Conservation (phyloP, 1,140 invertebrate genomes). For the Drosophila quadrilineata region DNA sequence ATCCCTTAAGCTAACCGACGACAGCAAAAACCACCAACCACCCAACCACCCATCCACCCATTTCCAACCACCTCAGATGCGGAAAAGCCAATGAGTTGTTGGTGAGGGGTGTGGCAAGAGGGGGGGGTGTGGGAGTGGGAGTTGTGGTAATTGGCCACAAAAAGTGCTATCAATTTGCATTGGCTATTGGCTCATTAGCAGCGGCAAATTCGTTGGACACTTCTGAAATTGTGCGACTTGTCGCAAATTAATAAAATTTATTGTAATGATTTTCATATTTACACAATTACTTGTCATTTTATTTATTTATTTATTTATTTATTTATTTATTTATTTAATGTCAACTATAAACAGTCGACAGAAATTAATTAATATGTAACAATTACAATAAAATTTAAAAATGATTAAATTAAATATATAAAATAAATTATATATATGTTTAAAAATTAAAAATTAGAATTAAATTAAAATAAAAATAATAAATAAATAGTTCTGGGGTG, state of each 20-base stretch:
- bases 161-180: constrained; percentile 72
- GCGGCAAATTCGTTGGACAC: constrained; percentile 51
- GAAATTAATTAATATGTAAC: too few species aligned
- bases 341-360: too few species aligned
- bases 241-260: constrained; percentile 54
- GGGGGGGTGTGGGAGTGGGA: too few species aligned
- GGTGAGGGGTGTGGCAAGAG: not conserved
- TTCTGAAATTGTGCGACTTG: constrained; percentile 45
- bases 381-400: too few species aligned
- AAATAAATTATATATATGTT: too few species aligned
- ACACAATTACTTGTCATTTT: not conserved
- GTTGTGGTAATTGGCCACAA: constrained; percentile 28
- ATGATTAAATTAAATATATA: too few species aligned
- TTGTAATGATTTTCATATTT: constrained; percentile 33
- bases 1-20: constrained; percentile 77
- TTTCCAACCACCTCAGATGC: not conserved
- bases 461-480: too few species aligned
- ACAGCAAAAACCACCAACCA: too few species aligned
- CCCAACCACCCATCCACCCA: constrained; percentile 2
- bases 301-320: not conserved
- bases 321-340: not conserved
- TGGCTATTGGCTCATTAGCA: constrained; percentile 71
- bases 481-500: too few species aligned
- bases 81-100: too few species aligned
- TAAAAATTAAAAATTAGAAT: too few species aligned